These are phyloP conservation scores for Sciurus vulgaris DNA, from an alignment of 2,797 vertebrate species.

Conservation along the genomic window DNA sequence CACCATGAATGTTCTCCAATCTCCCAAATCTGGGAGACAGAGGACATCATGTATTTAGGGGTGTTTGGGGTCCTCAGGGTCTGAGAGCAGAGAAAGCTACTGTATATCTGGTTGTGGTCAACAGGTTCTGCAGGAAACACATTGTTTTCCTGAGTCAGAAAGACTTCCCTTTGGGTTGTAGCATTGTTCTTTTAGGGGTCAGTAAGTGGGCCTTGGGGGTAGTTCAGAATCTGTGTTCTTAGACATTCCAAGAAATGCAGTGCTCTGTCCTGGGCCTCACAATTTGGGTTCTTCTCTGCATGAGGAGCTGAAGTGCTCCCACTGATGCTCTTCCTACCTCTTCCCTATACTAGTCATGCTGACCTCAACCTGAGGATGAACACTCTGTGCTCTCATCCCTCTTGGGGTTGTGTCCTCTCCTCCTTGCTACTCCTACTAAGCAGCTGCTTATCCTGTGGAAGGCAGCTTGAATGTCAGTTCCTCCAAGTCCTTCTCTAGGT, in stretches of 20 bases:
- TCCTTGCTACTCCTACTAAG: background rate
- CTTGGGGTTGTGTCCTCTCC: background rate
- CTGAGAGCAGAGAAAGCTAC: slow-evolving; percentile 13
- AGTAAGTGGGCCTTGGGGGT: too few species aligned
- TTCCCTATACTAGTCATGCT: background rate
- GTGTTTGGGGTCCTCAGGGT: background rate
- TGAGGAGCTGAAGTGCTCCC: background rate
- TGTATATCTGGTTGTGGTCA: background rate
- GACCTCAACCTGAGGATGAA: background rate
- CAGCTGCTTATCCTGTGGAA: background rate
- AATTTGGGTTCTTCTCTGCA: background rate
- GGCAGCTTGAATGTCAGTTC: background rate
- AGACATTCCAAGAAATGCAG: background rate
- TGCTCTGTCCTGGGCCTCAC: background rate
- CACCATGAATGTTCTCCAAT: background rate
- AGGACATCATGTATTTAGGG: background rate
- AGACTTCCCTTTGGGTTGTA: background rate
- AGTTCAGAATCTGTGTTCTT: background rate
- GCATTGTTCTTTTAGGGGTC: background rate
- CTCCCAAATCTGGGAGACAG: slow-evolving; percentile 5
- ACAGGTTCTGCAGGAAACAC: background rate
- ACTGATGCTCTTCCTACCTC: background rate
- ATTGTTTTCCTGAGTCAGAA: background rate
- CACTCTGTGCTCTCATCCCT: background rate
- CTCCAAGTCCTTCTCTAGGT: background rate